phyloP scores from a whole-genome alignment of 2,113 vertebrate genomes.

The Myxocyprinus asiaticus region DNA sequence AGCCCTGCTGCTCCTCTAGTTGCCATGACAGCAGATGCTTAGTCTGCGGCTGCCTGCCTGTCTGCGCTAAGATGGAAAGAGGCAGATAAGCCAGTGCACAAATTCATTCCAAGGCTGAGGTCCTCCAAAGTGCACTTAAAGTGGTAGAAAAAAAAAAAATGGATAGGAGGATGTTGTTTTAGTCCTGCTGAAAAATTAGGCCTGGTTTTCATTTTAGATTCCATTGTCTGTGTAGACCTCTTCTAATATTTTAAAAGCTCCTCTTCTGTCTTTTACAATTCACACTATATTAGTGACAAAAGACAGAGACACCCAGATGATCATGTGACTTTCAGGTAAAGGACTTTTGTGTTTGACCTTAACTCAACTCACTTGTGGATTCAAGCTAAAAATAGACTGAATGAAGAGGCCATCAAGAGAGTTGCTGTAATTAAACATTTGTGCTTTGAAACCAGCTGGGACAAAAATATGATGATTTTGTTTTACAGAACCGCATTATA shows the following conservation, averaged over 20 bases:
- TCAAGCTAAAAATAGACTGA: slow-evolving; percentile 21
- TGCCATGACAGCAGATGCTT: slow-evolving; percentile 56
- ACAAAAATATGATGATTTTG: too few relatives aligned
- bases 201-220: slow-evolving; percentile 13
- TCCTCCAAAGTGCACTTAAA: slow-evolving; percentile 7
- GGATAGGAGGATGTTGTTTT: not conserved
- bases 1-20: slow-evolving; percentile 39
- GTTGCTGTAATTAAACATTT: not conserved
- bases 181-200: not conserved
- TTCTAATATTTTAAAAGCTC: slow-evolving; percentile 7
- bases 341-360: slow-evolving; percentile 4
- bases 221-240: not conserved
- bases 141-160: not conserved
- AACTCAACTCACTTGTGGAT: slow-evolving; percentile 20
- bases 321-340: slow-evolving; percentile 5
- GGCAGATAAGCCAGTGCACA: not conserved
- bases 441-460: too few relatives aligned
- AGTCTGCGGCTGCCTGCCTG: slow-evolving; percentile 35
- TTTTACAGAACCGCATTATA: too few relatives aligned
- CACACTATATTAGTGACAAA: not conserved
- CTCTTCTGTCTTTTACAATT: not conserved
- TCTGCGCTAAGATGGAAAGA: slow-evolving; percentile 32
- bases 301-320: not conserved
- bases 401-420: not conserved
- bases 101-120: slow-evolving; percentile 6